Evolutionary conservation across 2,888 invertebrate species (phyloP).

Genomic region (Chydorus sphaericus): DNA sequence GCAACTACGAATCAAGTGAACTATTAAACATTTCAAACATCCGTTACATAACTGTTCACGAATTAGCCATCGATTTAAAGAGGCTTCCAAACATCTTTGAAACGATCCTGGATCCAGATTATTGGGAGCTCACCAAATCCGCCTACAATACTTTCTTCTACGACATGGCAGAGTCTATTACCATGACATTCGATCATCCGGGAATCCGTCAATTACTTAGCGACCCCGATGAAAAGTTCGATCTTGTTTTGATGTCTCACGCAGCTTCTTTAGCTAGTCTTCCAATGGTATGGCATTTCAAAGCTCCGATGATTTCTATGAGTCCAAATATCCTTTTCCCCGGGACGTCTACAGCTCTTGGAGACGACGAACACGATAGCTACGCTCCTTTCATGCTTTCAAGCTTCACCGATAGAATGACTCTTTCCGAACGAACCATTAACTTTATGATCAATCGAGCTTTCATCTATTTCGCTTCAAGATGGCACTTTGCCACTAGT

Average conservation of each 20-base stretch:
- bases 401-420: constrained; percentile 21
- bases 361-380: constrained; percentile 22
- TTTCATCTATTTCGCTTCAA: constrained; percentile 18
- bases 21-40: not conserved
- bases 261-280: constrained; percentile 17
- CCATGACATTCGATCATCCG: constrained; percentile 17
- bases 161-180: not conserved
- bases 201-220: constrained; percentile 16
- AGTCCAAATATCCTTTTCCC: constrained; percentile 15
- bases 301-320: constrained; percentile 28
- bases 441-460: constrained; percentile 24
- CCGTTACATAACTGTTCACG: not conserved
- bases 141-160: not conserved
- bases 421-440: constrained; percentile 21
- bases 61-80: not conserved
- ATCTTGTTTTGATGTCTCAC: constrained; percentile 23
- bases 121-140: not conserved
- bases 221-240: constrained; percentile 18
- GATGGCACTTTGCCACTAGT: too few relatives aligned
- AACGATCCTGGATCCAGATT: not conserved
- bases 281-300: constrained; percentile 15
- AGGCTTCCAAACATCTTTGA: not conserved
- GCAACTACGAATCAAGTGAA: constrained; percentile 12
- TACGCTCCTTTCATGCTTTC: constrained; percentile 25
- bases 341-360: constrained; percentile 10